These are phyloP conservation scores for Molanna angustata DNA, from an alignment of 2,888 invertebrate species.

Conservation along the genomic window DNA sequence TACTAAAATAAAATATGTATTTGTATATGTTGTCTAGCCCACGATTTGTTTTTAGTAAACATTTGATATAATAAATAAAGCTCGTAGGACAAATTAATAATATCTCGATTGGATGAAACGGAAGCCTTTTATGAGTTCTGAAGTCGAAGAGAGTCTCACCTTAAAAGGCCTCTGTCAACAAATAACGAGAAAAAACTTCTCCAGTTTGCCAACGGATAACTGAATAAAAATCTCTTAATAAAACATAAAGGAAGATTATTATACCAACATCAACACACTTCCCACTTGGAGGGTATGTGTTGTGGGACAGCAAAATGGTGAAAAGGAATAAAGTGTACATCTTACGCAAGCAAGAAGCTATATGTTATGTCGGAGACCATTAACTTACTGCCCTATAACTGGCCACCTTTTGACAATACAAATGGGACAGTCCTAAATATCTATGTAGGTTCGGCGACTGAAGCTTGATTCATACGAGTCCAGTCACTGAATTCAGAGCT, in stretches of 20 bases:
- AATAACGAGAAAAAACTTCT: constrained; percentile 11
- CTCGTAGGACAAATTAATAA: too few species aligned
- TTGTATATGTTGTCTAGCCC: too few species aligned
- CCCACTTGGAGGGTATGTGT: background rate
- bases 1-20: too few species aligned
- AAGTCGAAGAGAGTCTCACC: too few species aligned
- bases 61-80: too few species aligned
- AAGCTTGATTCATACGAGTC: too few species aligned
- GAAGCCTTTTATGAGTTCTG: too few species aligned
- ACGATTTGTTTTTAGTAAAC: too few species aligned
- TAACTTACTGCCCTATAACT: constrained; percentile 28
- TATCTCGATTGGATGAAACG: too few species aligned
- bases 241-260: constrained; percentile 7
- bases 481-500: too few species aligned
- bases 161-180: constrained; percentile 9
- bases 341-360: constrained; percentile 26
- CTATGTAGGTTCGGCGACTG: too few species aligned
- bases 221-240: constrained; percentile 8
- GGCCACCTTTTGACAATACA: constrained; percentile 27
- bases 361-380: constrained; percentile 29
- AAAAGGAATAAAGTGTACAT: constrained; percentile 15
- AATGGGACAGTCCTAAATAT: too few species aligned
- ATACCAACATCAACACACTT: constrained; percentile 6
- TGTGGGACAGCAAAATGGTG: background rate
- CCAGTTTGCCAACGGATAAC: constrained; percentile 7